phyloP scores from a whole-genome alignment of 2,113 vertebrate species.

The Romanogobio albipinnatus region DNA sequence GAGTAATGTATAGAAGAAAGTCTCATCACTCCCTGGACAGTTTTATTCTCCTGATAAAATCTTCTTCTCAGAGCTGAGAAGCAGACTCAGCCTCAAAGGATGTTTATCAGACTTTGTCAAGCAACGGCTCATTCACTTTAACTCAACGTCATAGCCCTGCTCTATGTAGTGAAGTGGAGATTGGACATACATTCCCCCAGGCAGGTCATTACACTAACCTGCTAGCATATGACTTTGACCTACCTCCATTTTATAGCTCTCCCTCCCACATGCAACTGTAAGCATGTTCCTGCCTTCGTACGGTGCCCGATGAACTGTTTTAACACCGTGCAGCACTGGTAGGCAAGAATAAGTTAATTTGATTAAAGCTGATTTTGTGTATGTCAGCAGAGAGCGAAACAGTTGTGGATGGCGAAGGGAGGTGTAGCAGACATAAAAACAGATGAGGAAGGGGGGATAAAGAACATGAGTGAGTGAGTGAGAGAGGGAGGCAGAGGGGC shows the following conservation, averaged over 20 bases:
- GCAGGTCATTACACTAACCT: slow-evolving; percentile 43
- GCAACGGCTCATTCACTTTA: slow-evolving; percentile 53
- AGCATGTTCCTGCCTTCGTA: neutral
- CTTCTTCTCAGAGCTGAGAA: slow-evolving; percentile 48
- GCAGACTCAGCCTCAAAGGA: slow-evolving; percentile 54
- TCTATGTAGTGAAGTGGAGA: slow-evolving; percentile 39
- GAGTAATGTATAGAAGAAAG: slow-evolving; percentile 48
- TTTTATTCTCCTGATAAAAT: slow-evolving; percentile 64
- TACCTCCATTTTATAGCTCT: neutral
- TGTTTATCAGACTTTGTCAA: slow-evolving; percentile 62
- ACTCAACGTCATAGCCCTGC: slow-evolving; percentile 33
- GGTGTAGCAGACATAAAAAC: slow-evolving; percentile 51
- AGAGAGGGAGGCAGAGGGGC: slow-evolving; percentile 38
- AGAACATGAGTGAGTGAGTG: slow-evolving; percentile 26
- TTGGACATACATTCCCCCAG: slow-evolving; percentile 49
- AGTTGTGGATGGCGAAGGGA: slow-evolving; percentile 39
- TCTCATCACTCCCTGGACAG: slow-evolving; percentile 57
- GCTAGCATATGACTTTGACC: slow-evolving; percentile 42
- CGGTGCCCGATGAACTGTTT: neutral
- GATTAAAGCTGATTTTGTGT: slow-evolving; percentile 22
- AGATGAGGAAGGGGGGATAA: slow-evolving; percentile 41
- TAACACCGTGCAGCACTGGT: neutral
- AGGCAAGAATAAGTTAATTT: slow-evolving; percentile 25
- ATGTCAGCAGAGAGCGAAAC: slow-evolving; percentile 33
- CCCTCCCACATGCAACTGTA: neutral